Percentiles rank a stretch among this genome's conserved stretches.
Conservation (phyloP, 2,888 invertebrate genomes). For the Unio delphinus region DNA sequence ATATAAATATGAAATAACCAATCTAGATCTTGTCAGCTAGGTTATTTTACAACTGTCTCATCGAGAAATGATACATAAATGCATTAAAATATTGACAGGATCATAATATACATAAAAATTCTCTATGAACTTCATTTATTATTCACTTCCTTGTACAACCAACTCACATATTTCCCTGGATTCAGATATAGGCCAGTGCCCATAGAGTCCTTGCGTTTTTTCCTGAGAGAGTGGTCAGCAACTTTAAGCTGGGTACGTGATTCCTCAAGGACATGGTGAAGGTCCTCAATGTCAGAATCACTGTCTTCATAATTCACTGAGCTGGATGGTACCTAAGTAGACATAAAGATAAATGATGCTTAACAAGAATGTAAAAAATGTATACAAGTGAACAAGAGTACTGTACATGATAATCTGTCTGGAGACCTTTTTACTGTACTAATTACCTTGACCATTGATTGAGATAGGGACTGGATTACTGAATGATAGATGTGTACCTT, state of each 20-base stretch:
- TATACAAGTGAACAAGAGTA: too few relatives aligned
- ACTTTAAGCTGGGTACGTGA: conserved; percentile 78
- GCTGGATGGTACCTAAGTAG: conserved; percentile 28
- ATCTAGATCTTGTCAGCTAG: too few relatives aligned
- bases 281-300: conserved; percentile 80
- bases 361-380: not conserved
- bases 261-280: conserved; percentile 78
- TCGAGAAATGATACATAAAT: not conserved
- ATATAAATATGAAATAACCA: too few relatives aligned
- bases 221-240: conserved; percentile 73
- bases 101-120: too few relatives aligned
- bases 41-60: not conserved
- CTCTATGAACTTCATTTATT: not conserved
- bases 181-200: conserved; percentile 64
- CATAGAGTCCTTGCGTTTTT: conserved; percentile 61
- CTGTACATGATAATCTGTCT: too few relatives aligned
- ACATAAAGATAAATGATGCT: not conserved
- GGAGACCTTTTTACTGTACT: too few relatives aligned
- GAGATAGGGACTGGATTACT: too few relatives aligned
- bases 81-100: not conserved
- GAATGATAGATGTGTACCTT: too few relatives aligned
- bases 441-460: too few relatives aligned
- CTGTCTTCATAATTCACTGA: conserved; percentile 65
- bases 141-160: not conserved
- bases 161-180: conserved; percentile 68